Evolutionary conservation across 2,888 invertebrate genomes (phyloP).

Genomic region (Chloroclystis v-ata): DNA sequence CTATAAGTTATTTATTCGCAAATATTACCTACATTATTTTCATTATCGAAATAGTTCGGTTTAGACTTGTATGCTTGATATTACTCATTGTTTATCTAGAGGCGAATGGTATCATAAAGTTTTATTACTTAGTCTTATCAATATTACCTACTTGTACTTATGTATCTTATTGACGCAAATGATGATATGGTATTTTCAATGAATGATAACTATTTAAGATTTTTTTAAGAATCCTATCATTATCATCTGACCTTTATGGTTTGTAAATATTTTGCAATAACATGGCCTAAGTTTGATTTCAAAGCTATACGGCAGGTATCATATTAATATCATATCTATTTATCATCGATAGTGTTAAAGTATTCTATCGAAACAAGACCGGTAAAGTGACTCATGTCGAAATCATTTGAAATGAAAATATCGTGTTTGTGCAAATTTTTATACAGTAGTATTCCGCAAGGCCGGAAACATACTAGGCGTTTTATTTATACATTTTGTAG

Average conservation of each 20-base stretch:
- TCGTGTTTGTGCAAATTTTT: constrained; percentile 41
- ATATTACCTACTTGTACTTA: constrained; percentile 27
- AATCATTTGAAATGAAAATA: constrained; percentile 40
- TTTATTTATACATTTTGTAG: constrained; percentile 47
- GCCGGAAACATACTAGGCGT: constrained; percentile 44
- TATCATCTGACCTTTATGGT: constrained; percentile 33
- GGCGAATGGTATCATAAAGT: constrained; percentile 39
- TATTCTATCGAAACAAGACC: constrained; percentile 10
- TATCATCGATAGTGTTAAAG: too few species aligned
- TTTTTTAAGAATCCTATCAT: constrained; percentile 29
- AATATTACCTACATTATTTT: constrained; percentile 35
- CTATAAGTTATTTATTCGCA: constrained; percentile 55
- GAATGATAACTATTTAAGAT: constrained; percentile 31
- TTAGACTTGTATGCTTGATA: constrained; percentile 45
- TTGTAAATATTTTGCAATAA: constrained; percentile 35
- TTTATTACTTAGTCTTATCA: constrained; percentile 44
- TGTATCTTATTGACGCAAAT: constrained; percentile 45
- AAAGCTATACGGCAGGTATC: background rate
- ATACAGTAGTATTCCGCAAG: constrained; percentile 43
- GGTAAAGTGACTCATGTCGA: constrained; percentile 32
- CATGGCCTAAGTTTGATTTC: constrained; percentile 40
- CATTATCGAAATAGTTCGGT: constrained; percentile 37
- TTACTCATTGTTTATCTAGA: constrained; percentile 50
- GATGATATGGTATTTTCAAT: constrained; percentile 37
- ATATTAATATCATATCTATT: too few species aligned